These are phyloP conservation scores for Anguilla obscura DNA, from an alignment of 2,797 vertebrate genomes.

Conservation along the genomic window DNA sequence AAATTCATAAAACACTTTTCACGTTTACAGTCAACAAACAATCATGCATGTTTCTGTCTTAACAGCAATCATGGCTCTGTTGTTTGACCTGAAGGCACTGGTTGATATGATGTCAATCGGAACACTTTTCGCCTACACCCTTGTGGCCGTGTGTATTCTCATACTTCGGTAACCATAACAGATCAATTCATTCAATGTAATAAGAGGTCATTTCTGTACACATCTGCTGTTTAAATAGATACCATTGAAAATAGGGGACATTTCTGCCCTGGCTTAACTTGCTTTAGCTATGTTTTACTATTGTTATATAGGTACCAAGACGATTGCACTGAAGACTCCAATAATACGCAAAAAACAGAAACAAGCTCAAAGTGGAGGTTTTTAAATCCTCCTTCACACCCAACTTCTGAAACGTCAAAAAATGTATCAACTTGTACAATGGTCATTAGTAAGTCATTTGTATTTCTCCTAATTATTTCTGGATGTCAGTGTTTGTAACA, in stretches of 20 bases:
- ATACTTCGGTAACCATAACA: constrained; percentile 76
- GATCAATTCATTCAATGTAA: not conserved
- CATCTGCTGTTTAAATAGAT: not conserved
- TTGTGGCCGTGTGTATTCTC: constrained; percentile 84
- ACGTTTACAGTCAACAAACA: not conserved
- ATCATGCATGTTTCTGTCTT: constrained; percentile 15
- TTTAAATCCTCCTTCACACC: constrained; percentile 57
- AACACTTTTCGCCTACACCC: constrained; percentile 83
- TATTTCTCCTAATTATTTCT: not conserved
- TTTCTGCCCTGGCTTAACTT: not conserved
- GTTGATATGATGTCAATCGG: constrained; percentile 86
- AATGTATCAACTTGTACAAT: constrained; percentile 68
- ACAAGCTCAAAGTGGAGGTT: constrained; percentile 50
- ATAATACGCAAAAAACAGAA: constrained; percentile 46
- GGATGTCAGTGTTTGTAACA: not conserved
- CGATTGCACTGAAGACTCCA: constrained; percentile 40
- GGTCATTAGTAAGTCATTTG: constrained; percentile 58
- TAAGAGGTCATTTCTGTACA: constrained; percentile 42
- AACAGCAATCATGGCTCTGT: constrained; percentile 81
- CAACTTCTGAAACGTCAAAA: constrained; percentile 65
- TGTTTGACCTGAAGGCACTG: constrained; percentile 82
- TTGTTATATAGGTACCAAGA: constrained; percentile 70
- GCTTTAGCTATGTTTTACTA: not conserved
- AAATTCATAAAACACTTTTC: not conserved
- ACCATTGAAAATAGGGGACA: not conserved